Evolutionary conservation across 2,113 vertebrate genomes (phyloP).

Genomic region (human (Homo sapiens)): DNA sequence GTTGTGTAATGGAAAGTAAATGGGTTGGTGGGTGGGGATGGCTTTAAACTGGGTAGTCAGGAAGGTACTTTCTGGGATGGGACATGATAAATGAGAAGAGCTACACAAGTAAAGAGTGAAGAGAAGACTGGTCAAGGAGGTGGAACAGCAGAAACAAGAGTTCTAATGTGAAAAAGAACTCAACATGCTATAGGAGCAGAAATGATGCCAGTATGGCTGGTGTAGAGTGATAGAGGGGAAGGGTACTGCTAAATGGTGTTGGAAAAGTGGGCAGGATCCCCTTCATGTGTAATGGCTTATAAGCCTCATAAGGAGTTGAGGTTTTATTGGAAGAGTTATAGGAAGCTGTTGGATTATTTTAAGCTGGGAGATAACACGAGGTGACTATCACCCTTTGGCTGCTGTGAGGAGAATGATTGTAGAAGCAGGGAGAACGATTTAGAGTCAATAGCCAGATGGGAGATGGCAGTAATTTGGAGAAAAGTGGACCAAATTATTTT

Average conservation of each 20-base stretch:
- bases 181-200: background rate
- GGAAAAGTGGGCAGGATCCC: background rate
- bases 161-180: background rate
- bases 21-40: background rate
- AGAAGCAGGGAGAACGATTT: background rate
- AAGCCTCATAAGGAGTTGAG: background rate
- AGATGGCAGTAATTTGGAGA: background rate
- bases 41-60: background rate
- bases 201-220: background rate
- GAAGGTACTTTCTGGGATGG: background rate
- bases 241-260: background rate
- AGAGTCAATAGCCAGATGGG: background rate
- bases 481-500: constrained; percentile 11
- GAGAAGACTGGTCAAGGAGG: background rate
- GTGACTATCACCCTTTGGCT: background rate
- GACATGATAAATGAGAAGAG: background rate
- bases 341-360: background rate
- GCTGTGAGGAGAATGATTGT: background rate
- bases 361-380: background rate
- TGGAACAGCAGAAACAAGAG: background rate
- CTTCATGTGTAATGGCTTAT: background rate
- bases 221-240: background rate
- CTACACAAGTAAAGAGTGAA: background rate
- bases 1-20: background rate
- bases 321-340: background rate